Evolutionary conservation across 2,797 vertebrate species (phyloP).

Genomic region (Aselliscus stoliczkanus): DNA sequence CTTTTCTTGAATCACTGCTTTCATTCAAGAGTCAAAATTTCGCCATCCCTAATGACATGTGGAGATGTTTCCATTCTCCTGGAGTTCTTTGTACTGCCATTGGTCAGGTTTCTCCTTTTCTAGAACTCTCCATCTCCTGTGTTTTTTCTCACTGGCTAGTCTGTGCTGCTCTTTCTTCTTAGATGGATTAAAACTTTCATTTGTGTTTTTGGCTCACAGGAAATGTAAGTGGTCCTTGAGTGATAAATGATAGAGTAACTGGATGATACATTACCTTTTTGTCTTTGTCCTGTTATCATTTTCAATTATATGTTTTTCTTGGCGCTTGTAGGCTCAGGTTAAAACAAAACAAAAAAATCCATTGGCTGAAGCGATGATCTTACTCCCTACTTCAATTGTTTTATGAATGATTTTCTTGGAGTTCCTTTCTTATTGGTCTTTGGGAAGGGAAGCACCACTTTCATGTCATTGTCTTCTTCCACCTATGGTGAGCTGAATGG

Average conservation of each 20-base stretch:
- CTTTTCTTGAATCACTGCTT: background rate
- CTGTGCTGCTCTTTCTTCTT: background rate
- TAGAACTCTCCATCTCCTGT: background rate
- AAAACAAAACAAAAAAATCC: background rate
- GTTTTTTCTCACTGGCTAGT: background rate
- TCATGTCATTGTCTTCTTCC: background rate
- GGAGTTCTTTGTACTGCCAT: background rate
- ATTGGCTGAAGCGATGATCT: background rate
- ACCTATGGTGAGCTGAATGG: background rate
- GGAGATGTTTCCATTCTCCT: background rate
- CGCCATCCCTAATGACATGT: background rate
- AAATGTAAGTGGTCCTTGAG: background rate
- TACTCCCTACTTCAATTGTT: background rate
- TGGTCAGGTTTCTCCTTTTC: background rate
- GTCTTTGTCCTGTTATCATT: background rate
- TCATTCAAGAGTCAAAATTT: background rate
- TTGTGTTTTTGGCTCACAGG: background rate
- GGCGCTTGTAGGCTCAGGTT: background rate
- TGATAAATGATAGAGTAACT: background rate
- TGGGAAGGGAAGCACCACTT: background rate
- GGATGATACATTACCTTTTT: background rate
- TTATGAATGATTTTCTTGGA: background rate
- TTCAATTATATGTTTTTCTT: constrained; percentile 24
- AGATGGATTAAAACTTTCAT: background rate
- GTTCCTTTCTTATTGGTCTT: background rate